Evolutionary conservation across 2,888 invertebrate genomes (phyloP).

Genomic region (Laspeyria flexula): DNA sequence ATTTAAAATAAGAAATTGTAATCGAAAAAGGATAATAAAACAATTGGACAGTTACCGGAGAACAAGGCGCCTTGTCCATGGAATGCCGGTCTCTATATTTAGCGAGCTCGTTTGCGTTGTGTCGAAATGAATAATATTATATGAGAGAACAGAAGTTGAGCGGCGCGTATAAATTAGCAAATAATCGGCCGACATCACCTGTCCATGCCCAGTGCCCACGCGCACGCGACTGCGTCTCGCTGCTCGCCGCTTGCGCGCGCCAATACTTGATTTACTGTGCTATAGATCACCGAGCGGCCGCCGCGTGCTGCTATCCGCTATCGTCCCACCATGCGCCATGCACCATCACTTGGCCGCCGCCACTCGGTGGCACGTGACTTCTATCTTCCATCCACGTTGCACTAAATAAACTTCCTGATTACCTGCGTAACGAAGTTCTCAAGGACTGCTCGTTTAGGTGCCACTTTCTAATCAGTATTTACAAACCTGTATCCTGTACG

Average conservation of each 20-base stretch:
- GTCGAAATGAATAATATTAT: conserved; percentile 77
- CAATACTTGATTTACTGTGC: conserved; percentile 59
- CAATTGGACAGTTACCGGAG: conserved; percentile 67
- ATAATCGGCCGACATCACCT: conserved; percentile 78
- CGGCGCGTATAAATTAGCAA: conserved; percentile 79
- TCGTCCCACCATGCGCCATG: too few relatives aligned
- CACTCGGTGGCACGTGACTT: conserved; percentile 55
- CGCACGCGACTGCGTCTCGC: conserved; percentile 59
- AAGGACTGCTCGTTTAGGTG: conserved; percentile 60
- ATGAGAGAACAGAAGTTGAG: conserved; percentile 78
- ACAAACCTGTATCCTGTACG: conserved; percentile 70
- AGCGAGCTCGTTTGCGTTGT: conserved; percentile 77
- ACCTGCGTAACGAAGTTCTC: conserved; percentile 62
- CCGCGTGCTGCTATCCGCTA: conserved; percentile 27
- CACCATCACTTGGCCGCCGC: too few relatives aligned
- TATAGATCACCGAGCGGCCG: conserved; percentile 33
- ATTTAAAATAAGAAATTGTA: conserved; percentile 71
- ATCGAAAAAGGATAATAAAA: conserved; percentile 71
- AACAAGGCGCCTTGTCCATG: conserved; percentile 66
- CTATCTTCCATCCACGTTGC: conserved; percentile 52
- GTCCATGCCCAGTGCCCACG: conserved; percentile 67
- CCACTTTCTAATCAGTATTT: conserved; percentile 74
- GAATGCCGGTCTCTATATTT: conserved; percentile 79
- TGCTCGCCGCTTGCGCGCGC: too few relatives aligned
- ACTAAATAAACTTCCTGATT: conserved; percentile 66